Percentiles rank a stretch among this genome's conserved stretches.
Conservation (phyloP, 2,888 invertebrate genomes). For the Rambutsinella grinnellia region DNA sequence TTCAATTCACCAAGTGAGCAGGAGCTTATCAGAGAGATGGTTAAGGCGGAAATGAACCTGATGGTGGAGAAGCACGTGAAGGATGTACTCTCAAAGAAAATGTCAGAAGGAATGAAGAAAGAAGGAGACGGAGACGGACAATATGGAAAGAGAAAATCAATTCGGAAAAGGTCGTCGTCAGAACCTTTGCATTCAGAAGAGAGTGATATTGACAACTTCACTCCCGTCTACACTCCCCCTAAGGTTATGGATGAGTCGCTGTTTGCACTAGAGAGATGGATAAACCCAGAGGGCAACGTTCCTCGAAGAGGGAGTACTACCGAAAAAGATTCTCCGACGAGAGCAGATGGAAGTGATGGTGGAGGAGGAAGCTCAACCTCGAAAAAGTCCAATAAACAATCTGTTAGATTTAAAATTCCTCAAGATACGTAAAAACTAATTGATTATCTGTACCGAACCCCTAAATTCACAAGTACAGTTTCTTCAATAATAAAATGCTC, state of each 20-base stretch:
- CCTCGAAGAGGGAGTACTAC: no score
- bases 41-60: constrained; percentile 38
- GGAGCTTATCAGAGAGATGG: constrained; percentile 43
- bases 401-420: no score
- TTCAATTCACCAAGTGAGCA: constrained; percentile 36
- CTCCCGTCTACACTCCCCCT: constrained; percentile 21
- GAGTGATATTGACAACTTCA: constrained; percentile 7
- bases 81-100: background rate
- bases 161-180: background rate
- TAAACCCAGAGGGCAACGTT: constrained; percentile 34
- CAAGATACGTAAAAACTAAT: no score
- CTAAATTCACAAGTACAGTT: no score
- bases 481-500: no score
- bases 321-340: no score
- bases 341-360: no score
- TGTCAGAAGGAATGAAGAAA: background rate
- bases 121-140: background rate
- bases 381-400: no score
- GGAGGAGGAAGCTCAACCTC: no score
- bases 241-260: constrained; percentile 16
- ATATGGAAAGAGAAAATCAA: no score
- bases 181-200: background rate
- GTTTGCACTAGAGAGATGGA: constrained; percentile 32
- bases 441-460: no score
- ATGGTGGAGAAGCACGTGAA: constrained; percentile 33